Conservation (phyloP, 2,888 invertebrate species). For the Apamea monoglypha region DNA sequence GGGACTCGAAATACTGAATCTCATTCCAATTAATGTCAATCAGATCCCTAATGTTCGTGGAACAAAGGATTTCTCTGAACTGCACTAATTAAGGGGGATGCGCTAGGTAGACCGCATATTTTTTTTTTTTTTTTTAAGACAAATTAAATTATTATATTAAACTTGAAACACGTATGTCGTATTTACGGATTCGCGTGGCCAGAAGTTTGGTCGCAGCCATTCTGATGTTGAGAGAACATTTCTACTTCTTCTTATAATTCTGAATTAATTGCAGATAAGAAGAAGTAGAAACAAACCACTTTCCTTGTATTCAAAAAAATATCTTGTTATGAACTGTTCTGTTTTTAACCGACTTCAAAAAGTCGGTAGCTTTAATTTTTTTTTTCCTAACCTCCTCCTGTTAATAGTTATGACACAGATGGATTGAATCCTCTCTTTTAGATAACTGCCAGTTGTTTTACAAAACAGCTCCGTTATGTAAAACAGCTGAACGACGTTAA, state of each 20-base stretch:
- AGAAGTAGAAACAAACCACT: neutral
- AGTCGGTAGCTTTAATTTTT: too few relatives aligned
- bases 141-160: conserved; percentile 22
- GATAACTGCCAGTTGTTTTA: too few relatives aligned
- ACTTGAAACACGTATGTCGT: conserved; percentile 16
- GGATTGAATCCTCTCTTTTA: neutral
- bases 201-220: conserved; percentile 27
- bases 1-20: conserved; percentile 10
- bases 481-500: neutral
- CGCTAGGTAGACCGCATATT: neutral
- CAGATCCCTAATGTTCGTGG: conserved; percentile 20
- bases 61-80: neutral
- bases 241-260: neutral
- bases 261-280: neutral
- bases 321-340: neutral
- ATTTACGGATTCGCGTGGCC: neutral
- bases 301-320: neutral
- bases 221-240: neutral
- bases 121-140: too few relatives aligned
- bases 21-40: conserved; percentile 49
- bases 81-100: neutral
- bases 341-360: neutral
- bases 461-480: too few relatives aligned
- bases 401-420: neutral
- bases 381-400: too few relatives aligned